A percentile compares a stretch with the other conserved stretches of the same genome.
Evolutionary conservation across 2,797 vertebrate genomes (phyloP).

Genomic region (Parauchenoglanis ngamensis): DNA sequence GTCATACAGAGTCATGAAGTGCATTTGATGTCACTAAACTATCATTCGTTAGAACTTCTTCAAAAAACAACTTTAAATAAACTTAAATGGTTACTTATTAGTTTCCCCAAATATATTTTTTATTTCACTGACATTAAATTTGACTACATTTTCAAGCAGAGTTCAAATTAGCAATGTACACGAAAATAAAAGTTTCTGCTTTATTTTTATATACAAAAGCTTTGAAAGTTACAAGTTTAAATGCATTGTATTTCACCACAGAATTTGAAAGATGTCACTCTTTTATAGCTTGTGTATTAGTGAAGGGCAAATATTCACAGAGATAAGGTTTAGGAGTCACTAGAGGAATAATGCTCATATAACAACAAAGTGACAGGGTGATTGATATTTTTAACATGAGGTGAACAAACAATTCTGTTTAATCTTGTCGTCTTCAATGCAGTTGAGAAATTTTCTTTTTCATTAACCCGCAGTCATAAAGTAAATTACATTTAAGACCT

Average conservation of each 20-base stretch:
- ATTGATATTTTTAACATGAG: conserved; percentile 9
- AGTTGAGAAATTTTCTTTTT: neutral
- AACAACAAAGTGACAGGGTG: neutral
- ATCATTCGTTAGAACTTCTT: neutral
- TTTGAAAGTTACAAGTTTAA: neutral
- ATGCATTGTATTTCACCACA: neutral
- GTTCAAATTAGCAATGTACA: neutral
- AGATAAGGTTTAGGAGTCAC: neutral
- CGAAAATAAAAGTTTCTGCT: neutral
- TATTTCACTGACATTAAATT: neutral
- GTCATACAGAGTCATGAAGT: neutral
- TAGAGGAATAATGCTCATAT: neutral
- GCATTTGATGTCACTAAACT: neutral
- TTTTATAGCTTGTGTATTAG: neutral
- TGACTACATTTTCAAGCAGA: neutral
- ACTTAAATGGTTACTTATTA: neutral
- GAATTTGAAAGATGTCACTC: neutral
- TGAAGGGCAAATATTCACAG: conserved; percentile 11
- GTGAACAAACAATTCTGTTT: conserved; percentile 17
- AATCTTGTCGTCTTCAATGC: neutral
- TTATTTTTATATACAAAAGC: neutral
- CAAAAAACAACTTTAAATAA: neutral
- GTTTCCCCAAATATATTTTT: too few species aligned
- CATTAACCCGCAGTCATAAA: neutral
- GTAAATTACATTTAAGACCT: neutral